Evolutionary conservation across 92 coral and sea anemone species (phyloP), one percentile per base, ranked within the genome.

Genomic region (Zoanthus solanderi): DNA sequence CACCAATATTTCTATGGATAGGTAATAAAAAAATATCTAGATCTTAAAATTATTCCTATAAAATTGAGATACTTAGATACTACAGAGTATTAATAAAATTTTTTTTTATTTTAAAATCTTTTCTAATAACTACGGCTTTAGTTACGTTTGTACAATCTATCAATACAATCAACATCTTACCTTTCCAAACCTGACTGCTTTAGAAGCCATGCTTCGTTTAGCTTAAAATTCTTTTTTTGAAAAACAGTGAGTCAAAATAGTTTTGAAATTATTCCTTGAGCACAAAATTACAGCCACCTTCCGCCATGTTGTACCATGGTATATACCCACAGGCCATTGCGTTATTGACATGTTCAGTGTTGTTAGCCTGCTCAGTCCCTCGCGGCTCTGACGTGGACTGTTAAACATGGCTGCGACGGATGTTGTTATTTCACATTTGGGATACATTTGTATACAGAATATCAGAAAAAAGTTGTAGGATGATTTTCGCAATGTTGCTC

Each of bases 341-440:
- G 85, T 30, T 0, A 4, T 4, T 34, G 83, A 4, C 76, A 4
- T 5, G 2, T 7, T 28, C n/a, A 31, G 6, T 28, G 61, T 47
- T 34, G 44, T 12, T 7, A 57, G 66, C 11, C 75, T 44, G 71
- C 85, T 81, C 75, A 81, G 75, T 28, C 85, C 58, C 60, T 50
- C 11, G 46, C 85, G 58, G 61, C 60, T 81, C 85, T 81, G 85
- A 81, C 85, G 85, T 81, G 85, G 85, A 61, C 45, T 71, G 17
- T 67, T 73, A 45, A 81, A 81, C 75, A 81, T 81, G 85, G 85
- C 85, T 65, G 74, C 85, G 57, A 65, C 32, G 72, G 42, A 67
- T 6, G 42, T 67, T 80, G 72, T 79, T 31, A 57, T 60, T 75
- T 75, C 15, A 63, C 42, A 58, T 67, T 37, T 37, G 42, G 42